Conservation (phyloP, 1,140 invertebrate genomes). For the Acromyrmex echinatior region DNA sequence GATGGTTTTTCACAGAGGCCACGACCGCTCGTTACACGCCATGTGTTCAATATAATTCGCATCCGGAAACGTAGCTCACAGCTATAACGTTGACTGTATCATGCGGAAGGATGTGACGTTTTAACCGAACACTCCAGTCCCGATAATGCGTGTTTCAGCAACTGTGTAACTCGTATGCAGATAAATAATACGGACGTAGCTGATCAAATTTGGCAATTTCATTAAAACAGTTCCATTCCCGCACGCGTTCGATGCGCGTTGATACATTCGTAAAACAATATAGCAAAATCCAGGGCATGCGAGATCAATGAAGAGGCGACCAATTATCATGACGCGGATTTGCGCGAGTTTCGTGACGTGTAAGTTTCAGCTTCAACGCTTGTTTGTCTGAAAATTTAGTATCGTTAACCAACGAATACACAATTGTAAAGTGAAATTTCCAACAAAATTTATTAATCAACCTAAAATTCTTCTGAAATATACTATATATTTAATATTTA, state of each 20-base stretch:
- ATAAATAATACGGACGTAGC: slow-evolving; percentile 28
- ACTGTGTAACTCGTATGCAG: not conserved
- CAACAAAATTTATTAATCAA: not conserved
- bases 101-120: not conserved
- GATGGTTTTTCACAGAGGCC: slow-evolving; percentile 21
- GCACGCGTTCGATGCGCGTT: not conserved
- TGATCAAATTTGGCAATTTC: slow-evolving; percentile 47
- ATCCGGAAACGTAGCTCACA: slow-evolving; percentile 7
- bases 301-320: slow-evolving; percentile 4
- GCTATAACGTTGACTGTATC: not conserved
- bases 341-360: not conserved
- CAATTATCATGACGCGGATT: slow-evolving; percentile 29
- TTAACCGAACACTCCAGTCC: not conserved
- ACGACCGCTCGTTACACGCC: not conserved
- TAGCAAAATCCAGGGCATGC: not conserved
- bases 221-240: slow-evolving; percentile 11
- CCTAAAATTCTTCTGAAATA: not conserved
- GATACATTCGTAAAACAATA: slow-evolving; percentile 11
- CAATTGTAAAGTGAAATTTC: slow-evolving; percentile 21
- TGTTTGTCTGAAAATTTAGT: not conserved
- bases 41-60: not conserved
- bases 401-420: not conserved
- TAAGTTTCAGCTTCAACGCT: slow-evolving; percentile 2
- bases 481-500: too few relatives aligned
- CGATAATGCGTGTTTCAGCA: slow-evolving; percentile 12